Evolutionary conservation across 2,888 invertebrate genomes (phyloP).

Genomic region (Leucoptera coffeella): DNA sequence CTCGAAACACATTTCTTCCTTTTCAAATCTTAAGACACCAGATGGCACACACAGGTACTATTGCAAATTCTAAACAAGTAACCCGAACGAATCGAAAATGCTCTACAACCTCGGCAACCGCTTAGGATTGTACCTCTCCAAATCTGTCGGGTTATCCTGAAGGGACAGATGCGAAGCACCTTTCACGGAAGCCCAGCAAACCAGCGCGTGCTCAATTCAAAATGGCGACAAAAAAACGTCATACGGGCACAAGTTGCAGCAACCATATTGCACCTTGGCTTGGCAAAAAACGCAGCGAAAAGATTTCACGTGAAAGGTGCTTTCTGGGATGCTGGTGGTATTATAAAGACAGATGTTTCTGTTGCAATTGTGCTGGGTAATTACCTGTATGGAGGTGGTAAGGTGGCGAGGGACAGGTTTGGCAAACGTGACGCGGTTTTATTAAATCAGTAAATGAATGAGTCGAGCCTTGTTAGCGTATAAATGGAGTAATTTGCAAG

Average conservation of each 20-base stretch:
- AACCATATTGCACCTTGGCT: conserved; percentile 18
- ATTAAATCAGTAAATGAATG: too few species aligned
- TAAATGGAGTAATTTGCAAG: too few species aligned
- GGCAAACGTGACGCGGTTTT: too few species aligned
- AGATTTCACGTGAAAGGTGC: too few species aligned
- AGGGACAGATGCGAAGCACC: conserved; percentile 44
- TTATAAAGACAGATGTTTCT: too few species aligned
- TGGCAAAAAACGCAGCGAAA: conserved; percentile 17
- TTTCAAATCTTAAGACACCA: conserved; percentile 26
- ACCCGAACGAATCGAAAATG: conserved; percentile 12
- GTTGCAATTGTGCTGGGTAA: too few species aligned
- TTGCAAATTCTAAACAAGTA: conserved; percentile 36
- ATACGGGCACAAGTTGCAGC: conserved; percentile 46
- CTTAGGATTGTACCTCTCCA: too few species aligned
- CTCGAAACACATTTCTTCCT: conserved; percentile 4
- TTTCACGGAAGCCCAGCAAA: conserved; percentile 37
- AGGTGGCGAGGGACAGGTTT: too few species aligned
- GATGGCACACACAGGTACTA: conserved; percentile 39
- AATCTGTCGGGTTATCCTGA: conserved; percentile 14
- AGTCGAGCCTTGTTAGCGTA: too few species aligned
- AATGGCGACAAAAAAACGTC: conserved; percentile 32
- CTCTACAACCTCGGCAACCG: background rate
- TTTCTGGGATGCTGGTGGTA: too few species aligned
- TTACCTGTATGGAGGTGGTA: too few species aligned
- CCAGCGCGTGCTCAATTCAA: conserved; percentile 30